phyloP scores from a whole-genome alignment of 2,113 vertebrate species.

The Channa maculata region DNA sequence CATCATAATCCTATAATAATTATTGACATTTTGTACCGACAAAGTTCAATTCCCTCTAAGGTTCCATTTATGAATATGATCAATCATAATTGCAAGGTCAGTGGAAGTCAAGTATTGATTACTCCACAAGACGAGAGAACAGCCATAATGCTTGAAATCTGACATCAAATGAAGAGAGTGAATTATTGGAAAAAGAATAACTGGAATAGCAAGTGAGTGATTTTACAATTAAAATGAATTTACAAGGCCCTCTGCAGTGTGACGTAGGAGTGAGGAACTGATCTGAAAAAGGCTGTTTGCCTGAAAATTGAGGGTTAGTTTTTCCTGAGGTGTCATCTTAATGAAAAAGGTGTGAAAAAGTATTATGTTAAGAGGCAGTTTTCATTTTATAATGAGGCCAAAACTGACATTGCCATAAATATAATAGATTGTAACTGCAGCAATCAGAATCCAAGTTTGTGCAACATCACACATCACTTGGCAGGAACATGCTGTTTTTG shows the following conservation, averaged over 20 bases:
- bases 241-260: neutral
- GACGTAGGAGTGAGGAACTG: neutral
- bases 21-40: conserved; percentile 59
- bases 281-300: neutral
- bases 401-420: conserved; percentile 18
- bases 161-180: conserved; percentile 4
- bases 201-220: conserved; percentile 20
- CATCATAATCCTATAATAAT: conserved; percentile 64
- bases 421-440: conserved; percentile 2
- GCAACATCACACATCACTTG: conserved; percentile 33
- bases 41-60: conserved; percentile 62
- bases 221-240: conserved; percentile 29
- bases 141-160: conserved; percentile 31
- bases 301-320: neutral
- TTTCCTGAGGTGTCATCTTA: neutral
- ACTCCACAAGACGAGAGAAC: conserved; percentile 25
- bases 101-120: conserved; percentile 72
- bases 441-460: conserved; percentile 10
- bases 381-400: conserved; percentile 14
- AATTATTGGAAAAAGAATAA: conserved; percentile 21
- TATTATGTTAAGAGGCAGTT: too few species aligned
- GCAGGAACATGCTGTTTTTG: conserved; percentile 28
- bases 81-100: conserved; percentile 72
- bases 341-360: neutral
- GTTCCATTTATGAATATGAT: conserved; percentile 68